Base-by-base conservation (phyloP, 2,888 invertebrate genomes). In the Pherbina coryleti region DNA sequence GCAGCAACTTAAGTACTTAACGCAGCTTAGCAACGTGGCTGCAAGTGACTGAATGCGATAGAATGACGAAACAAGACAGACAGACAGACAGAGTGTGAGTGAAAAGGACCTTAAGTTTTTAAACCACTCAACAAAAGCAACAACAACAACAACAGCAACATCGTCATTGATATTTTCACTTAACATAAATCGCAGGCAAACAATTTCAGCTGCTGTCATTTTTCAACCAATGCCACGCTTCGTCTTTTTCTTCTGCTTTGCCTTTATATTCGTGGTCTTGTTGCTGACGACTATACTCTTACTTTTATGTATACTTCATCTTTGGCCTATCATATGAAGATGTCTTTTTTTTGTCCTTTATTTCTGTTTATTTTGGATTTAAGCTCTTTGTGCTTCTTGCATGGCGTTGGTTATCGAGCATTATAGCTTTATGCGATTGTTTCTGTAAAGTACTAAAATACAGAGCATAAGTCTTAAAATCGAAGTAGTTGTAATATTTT, bases 81-180 rank as follows among this genome's bases (percentile, higher is more conserved):
- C n/a, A 37, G 67, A 44, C 8, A 69, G 53, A 22, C 25, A 49
- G 22, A 8, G 49, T 14, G 69, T 28, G 22, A 69, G 31, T 34
- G 55, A 25, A 37, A 31, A 31, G 3, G 66, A 7, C 67, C 67
- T 67, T 67, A 67, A 69, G 31, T 49, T 31, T 53, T 69, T 69
- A 49, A 69, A 28, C 25, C 69, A 51, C 69, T 69, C 69, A 69
- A 44, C 69, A 69, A 14, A 25, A 60, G 17, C 25, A 60, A 28
- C 60, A 60, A 28, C 60, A 60, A 5, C 44, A 44, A 11, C 44
- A 44, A 11, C 44, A 44, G 3, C 60, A 28, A 28, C 25, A 60
- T 69, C 44, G 67, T 34, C 67, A 67, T 67, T 49, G 69, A 69
- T 69, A 69, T 69, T 69, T 44, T 51, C 25, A 69, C 69, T 69